phyloP scores from a whole-genome alignment of 2,888 invertebrate species.

The Apotomis capreana region DNA sequence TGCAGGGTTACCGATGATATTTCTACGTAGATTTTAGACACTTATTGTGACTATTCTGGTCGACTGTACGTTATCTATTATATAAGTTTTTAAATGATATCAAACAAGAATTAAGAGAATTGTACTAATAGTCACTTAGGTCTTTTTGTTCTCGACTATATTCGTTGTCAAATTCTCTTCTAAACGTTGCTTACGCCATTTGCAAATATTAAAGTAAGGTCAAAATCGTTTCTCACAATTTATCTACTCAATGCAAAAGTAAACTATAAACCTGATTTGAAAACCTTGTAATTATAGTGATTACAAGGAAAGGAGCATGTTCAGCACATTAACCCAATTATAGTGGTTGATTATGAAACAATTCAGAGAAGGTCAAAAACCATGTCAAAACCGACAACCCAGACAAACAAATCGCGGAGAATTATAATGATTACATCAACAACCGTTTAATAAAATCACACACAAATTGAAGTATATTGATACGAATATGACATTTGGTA shows the following conservation, averaged over 20 bases:
- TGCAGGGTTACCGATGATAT: too few relatives aligned
- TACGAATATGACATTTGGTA: too few relatives aligned
- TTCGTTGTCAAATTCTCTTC: too few relatives aligned
- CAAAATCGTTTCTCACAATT: neutral
- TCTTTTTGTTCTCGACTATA: too few relatives aligned
- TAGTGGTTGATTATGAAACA: constrained; percentile 8
- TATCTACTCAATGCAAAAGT: neutral
- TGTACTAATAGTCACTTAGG: too few relatives aligned
- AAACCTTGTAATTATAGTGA: constrained; percentile 27
- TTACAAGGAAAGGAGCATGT: constrained; percentile 32
- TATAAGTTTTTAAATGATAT: neutral
- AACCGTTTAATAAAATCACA: neutral
- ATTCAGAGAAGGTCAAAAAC: constrained; percentile 2
- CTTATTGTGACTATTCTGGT: too few relatives aligned
- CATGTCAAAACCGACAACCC: neutral
- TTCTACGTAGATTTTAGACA: neutral
- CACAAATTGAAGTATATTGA: too few relatives aligned
- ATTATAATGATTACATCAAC: constrained; percentile 4
- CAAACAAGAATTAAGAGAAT: too few relatives aligned
- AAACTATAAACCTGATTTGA: neutral
- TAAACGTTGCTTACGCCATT: neutral
- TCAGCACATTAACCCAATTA: constrained; percentile 32
- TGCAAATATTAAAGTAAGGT: neutral
- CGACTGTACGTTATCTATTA: too few relatives aligned
- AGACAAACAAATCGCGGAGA: constrained; percentile 4